Evolutionary conservation across 1,140 invertebrate genomes (phyloP).

Genomic region (Pseudomyrmex pallidus): DNA sequence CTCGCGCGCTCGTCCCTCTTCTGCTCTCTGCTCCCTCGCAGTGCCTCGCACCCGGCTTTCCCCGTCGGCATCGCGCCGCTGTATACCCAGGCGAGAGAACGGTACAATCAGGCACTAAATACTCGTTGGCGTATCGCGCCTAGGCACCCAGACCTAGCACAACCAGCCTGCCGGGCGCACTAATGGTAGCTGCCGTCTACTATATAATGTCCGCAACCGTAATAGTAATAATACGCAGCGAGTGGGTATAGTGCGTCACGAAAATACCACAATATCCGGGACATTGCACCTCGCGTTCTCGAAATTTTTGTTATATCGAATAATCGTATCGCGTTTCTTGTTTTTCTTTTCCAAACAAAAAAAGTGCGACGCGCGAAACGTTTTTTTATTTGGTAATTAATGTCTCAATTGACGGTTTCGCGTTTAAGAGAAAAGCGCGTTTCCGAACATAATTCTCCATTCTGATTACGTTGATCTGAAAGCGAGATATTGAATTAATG

Average conservation of each 20-base stretch:
- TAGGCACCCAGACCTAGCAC: slow-evolving; percentile 51
- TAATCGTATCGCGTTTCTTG: too few species aligned
- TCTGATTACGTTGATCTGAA: slow-evolving; percentile 30
- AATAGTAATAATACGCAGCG: slow-evolving; percentile 60
- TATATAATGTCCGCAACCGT: slow-evolving; percentile 58
- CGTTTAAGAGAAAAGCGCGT: not conserved
- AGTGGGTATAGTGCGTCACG: slow-evolving; percentile 51
- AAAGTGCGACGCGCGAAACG: too few species aligned
- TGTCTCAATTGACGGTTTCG: too few species aligned
- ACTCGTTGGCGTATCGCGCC: slow-evolving; percentile 64
- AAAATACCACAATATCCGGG: slow-evolving; percentile 18
- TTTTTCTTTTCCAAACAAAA: too few species aligned
- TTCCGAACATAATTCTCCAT: not conserved
- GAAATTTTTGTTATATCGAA: too few species aligned
- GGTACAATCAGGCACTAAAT: slow-evolving; percentile 68
- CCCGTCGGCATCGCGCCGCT: slow-evolving; percentile 19
- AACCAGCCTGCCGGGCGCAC: slow-evolving; percentile 48
- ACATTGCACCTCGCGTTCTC: too few species aligned
- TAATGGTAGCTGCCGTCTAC: slow-evolving; percentile 59
- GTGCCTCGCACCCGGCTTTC: not conserved
- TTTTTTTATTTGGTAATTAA: too few species aligned
- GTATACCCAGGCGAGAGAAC: slow-evolving; percentile 41
- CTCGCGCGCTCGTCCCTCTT: not conserved
- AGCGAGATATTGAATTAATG: slow-evolving; percentile 45
- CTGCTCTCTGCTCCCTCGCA: not conserved